Percentiles rank a stretch among this genome's conserved stretches.
Evolutionary conservation across 2,888 invertebrate species (phyloP).

Genomic region (Caradrina kadenii): DNA sequence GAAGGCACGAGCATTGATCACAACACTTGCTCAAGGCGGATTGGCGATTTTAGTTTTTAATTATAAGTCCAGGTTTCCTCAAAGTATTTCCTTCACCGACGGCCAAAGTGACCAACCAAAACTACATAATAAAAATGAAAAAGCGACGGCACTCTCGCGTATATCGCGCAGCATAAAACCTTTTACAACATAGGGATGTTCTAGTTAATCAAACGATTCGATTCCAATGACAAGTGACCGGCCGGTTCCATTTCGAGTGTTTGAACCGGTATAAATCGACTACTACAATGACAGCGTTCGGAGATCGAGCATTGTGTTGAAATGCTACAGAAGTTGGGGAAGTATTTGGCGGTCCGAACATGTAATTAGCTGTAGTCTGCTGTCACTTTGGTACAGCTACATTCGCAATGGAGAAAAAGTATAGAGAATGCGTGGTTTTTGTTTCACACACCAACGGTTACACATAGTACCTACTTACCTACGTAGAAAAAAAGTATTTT

Average conservation of each 20-base stretch:
- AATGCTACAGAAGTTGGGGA: slow-evolving; percentile 23
- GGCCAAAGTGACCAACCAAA: background rate
- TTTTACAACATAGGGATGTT: slow-evolving; percentile 37
- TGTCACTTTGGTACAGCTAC: slow-evolving; percentile 1
- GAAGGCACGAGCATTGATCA: too few relatives aligned
- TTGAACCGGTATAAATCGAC: slow-evolving; percentile 54
- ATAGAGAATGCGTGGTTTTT: background rate
- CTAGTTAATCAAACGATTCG: slow-evolving; percentile 54
- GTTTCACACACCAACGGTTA: background rate
- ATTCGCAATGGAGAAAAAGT: background rate
- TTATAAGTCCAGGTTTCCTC: too few relatives aligned
- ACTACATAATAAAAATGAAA: background rate
- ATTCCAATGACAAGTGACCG: slow-evolving; percentile 56
- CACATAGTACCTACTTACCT: too few relatives aligned
- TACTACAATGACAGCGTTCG: slow-evolving; percentile 25
- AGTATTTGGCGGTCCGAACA: slow-evolving; percentile 24
- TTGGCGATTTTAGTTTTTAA: too few relatives aligned
- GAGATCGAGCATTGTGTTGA: slow-evolving; percentile 29
- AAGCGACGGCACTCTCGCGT: background rate
- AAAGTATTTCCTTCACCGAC: too few relatives aligned
- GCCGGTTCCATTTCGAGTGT: slow-evolving; percentile 52
- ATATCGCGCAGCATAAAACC: slow-evolving; percentile 3
- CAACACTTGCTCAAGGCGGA: too few relatives aligned
- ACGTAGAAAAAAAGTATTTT: too few relatives aligned
- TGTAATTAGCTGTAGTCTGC: slow-evolving; percentile 34